phyloP scores from a whole-genome alignment of 2,113 vertebrate genomes.

The Semnopithecus entellus region DNA sequence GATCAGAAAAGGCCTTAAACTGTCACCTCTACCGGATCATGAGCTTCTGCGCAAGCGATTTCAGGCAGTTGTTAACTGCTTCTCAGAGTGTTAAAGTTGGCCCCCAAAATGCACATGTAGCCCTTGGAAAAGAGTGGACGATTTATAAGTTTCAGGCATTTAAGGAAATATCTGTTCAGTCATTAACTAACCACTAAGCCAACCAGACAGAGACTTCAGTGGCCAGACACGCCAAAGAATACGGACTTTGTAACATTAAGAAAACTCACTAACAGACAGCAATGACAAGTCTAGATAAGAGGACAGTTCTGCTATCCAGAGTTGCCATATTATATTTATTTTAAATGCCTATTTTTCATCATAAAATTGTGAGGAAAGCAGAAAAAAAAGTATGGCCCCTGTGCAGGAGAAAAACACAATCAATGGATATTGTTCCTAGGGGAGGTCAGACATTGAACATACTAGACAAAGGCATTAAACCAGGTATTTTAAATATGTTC shows the following conservation, averaged over 20 bases:
- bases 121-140: not conserved
- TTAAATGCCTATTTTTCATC: not conserved
- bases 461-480: not conserved
- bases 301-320: not conserved
- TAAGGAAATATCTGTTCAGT: not conserved
- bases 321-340: not conserved
- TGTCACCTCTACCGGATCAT: not conserved
- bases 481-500: slow-evolving; percentile 5
- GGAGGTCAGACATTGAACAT: not conserved
- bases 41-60: not conserved
- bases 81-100: not conserved
- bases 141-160: not conserved
- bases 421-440: not conserved
- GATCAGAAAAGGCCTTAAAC: not conserved
- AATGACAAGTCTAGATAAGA: not conserved
- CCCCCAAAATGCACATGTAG: not conserved
- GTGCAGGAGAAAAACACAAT: not conserved
- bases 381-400: not conserved
- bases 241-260: not conserved
- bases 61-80: not conserved
- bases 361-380: not conserved
- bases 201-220: not conserved
- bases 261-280: not conserved
- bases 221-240: not conserved
- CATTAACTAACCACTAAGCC: not conserved